These are phyloP conservation scores for Sylvilagus bachmani DNA, from an alignment of 2,113 vertebrate genomes.

Conservation along the genomic window DNA sequence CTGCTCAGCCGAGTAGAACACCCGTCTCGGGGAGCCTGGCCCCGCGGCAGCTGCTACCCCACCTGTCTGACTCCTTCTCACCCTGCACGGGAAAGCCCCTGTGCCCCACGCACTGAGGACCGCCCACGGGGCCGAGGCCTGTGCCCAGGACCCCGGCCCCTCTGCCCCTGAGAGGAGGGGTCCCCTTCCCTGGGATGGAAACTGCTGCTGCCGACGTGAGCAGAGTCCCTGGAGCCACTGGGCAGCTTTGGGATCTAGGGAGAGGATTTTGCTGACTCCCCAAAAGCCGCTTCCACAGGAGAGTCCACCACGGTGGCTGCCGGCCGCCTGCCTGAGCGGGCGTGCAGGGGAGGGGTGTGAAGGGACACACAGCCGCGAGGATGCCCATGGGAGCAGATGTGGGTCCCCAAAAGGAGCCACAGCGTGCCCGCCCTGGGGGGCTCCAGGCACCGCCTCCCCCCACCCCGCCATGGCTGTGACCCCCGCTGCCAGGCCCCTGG, in stretches of 20 bases:
- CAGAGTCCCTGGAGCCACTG: neutral
- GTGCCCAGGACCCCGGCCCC: rapidly evolving
- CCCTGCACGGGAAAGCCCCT: neutral
- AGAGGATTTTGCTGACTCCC: neutral
- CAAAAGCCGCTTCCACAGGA: neutral
- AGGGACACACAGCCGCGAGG: neutral
- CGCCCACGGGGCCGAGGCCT: neutral
- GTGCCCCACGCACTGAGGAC: neutral
- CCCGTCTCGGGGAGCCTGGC: neutral
- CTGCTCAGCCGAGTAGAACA: too few relatives aligned
- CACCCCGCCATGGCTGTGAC: neutral
- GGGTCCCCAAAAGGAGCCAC: neutral
- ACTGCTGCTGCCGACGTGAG: neutral
- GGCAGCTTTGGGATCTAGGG: neutral
- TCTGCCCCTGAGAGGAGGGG: rapidly evolving
- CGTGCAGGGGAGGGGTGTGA: neutral
- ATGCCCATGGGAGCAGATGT: rapidly evolving
- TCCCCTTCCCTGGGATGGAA: neutral
- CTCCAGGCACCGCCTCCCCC: neutral
- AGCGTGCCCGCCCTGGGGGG: rapidly evolving
- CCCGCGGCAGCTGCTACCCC: neutral
- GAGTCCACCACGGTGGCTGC: rapidly evolving
- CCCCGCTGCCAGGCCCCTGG: rapidly evolving
- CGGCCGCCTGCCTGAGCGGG: rapidly evolving
- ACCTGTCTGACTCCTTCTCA: too few relatives aligned